Conservation (phyloP, 53 echinoderm and acorn worm genomes). For the Henricia sp. region DNA sequence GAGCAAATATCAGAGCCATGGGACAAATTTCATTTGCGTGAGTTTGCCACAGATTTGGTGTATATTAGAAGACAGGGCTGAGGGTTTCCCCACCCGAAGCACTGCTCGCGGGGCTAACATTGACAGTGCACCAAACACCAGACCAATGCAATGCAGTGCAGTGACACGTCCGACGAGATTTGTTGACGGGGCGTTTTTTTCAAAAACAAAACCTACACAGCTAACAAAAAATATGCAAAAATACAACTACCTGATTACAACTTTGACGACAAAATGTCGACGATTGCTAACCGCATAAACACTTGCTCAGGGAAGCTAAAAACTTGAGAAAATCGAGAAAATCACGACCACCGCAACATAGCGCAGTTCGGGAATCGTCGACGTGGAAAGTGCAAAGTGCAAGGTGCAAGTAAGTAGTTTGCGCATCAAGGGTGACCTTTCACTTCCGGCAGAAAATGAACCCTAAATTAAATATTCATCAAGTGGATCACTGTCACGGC, state of each 20-base stretch:
- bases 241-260: neutral
- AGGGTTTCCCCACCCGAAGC: no score
- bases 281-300: neutral
- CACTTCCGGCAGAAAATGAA: slow-evolving; percentile 32
- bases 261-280: neutral
- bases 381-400: slow-evolving; percentile 42
- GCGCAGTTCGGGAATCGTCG: slow-evolving; percentile 5
- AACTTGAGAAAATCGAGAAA: neutral
- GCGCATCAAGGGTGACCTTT: neutral
- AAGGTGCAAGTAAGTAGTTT: neutral
- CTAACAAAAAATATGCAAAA: neutral
- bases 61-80: no score
- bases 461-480: slow-evolving; percentile 33
- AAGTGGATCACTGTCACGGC: neutral
- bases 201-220: neutral
- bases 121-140: no score
- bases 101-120: no score
- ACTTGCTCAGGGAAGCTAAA: neutral
- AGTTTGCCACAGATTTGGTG: no score
- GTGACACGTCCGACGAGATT: no score
- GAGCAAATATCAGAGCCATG: no score
- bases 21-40: no score
- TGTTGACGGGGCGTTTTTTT: no score
- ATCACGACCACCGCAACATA: neutral
- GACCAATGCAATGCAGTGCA: no score